Evolutionary conservation across 2,888 invertebrate genomes (phyloP), one percentile per base, ranked within the genome.

Genomic region (Diaprepes abbreviatus): DNA sequence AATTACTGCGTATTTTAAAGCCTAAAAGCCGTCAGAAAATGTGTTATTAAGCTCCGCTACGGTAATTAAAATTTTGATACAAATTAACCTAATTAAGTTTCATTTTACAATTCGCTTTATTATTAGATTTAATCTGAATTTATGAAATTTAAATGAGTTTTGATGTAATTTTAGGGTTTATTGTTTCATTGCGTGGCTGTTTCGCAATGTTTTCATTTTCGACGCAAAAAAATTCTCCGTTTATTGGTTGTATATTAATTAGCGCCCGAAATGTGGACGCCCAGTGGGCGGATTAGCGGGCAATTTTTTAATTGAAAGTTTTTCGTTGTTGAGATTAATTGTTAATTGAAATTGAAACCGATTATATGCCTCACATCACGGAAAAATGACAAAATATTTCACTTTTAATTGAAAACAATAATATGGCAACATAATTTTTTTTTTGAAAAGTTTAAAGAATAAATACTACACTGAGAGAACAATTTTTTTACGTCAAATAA

Each of bases 111-210:
- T 58, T 58, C 28, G 58, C 40, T 58, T 58, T 58, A 58, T 58
- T 58, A 58, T 58, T 36, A 21, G 43, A 58, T 58, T 58, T 31
- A 58, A 43, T 43, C 24, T 43, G 43, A 43, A 58, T 58, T 58
- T 58, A 58, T 58, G 58, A 58, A 58, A 58, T 58, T 43, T 58
- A 58, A 58, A 58, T 43, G 43, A 40, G 58, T 40, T 58, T 38
- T 58, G 58, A 48, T 17, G 48, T 48, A 48, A 24, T 48, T 48
- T 48, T 48, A 12, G 48, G 24, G 28, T 48, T 12, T 48, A 28
- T 48, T 24, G 28, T 48, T 28, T 48, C 14, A 5, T 14, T 48
- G 48, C 48, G 24, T 48, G 5, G 48, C 14, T 7, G 24, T 48
- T 48, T 48, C 17, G 43, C 1, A 21, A 21, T 43, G 43, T 43